Evolutionary conservation across 2,113 vertebrate genomes (phyloP).

Genomic region (Gracilinanus agilis): DNA sequence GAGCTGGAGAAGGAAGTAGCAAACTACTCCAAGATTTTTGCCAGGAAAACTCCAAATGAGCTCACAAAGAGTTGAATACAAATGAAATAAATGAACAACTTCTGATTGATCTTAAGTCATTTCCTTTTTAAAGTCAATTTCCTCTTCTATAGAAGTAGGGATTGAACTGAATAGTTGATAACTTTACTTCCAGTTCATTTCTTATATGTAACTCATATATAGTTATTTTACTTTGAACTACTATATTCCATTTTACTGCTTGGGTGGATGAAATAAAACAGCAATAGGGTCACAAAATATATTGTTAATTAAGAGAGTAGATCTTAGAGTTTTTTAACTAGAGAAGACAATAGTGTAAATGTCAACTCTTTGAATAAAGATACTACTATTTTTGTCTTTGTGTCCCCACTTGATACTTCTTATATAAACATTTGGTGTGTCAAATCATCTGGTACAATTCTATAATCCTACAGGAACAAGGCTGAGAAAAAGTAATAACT

Average conservation of each 20-base stretch:
- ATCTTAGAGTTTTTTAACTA: neutral
- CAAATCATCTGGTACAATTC: neutral
- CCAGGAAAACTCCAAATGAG: neutral
- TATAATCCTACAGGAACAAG: neutral
- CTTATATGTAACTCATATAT: neutral
- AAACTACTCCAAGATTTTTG: neutral
- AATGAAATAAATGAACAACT: neutral
- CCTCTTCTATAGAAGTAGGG: neutral
- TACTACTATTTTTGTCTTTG: neutral
- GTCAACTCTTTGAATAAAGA: neutral
- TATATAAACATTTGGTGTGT: neutral
- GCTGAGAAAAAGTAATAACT: neutral
- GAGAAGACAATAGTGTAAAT: neutral
- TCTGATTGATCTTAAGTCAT: neutral
- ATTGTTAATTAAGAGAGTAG: neutral
- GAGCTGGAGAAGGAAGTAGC: neutral
- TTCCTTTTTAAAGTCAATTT: neutral
- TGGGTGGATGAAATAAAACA: neutral
- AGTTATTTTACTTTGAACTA: neutral
- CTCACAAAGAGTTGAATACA: neutral
- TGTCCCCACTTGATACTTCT: neutral
- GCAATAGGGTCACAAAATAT: neutral
- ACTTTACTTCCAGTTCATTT: neutral
- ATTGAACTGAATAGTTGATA: neutral
- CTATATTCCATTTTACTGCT: neutral